A percentile compares a stretch with the other conserved stretches of the same genome.
Conservation (phyloP, 2,797 vertebrate species). For the Synaphobranchus kaupii region DNA sequence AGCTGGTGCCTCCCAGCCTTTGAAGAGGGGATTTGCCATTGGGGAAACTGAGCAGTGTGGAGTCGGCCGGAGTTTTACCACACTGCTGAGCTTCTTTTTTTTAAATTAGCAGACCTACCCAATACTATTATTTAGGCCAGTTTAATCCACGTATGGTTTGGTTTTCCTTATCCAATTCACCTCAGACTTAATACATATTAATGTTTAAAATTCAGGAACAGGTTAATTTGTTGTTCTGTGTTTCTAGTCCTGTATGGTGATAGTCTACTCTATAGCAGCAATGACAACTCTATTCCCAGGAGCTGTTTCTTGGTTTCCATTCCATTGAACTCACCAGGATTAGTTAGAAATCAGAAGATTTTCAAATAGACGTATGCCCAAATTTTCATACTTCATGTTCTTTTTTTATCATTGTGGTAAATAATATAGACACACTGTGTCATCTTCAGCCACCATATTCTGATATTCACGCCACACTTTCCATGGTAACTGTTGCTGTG, state of each 20-base stretch:
- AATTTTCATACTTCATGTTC: background rate
- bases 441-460: background rate
- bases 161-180: background rate
- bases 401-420: background rate
- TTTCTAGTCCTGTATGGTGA: background rate
- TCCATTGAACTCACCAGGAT: background rate
- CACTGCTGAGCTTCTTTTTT: slow-evolving; percentile 31
- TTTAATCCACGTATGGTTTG: background rate
- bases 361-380: background rate
- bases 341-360: background rate
- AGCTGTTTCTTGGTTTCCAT: background rate
- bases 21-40: slow-evolving; percentile 40
- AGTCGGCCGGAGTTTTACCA: slow-evolving; percentile 41
- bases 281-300: background rate
- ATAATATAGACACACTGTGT: background rate
- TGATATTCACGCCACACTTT: background rate
- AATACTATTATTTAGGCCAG: slow-evolving; percentile 26
- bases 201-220: background rate
- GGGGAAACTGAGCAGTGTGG: slow-evolving; percentile 42
- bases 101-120: slow-evolving; percentile 39
- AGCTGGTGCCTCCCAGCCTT: slow-evolving; percentile 46
- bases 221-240: background rate
- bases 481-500: slow-evolving; percentile 5
- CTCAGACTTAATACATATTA: background rate
- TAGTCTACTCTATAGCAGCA: background rate